Base-by-base conservation (phyloP, 1,140 invertebrate species). In the Aleiodes sp. region DNA sequence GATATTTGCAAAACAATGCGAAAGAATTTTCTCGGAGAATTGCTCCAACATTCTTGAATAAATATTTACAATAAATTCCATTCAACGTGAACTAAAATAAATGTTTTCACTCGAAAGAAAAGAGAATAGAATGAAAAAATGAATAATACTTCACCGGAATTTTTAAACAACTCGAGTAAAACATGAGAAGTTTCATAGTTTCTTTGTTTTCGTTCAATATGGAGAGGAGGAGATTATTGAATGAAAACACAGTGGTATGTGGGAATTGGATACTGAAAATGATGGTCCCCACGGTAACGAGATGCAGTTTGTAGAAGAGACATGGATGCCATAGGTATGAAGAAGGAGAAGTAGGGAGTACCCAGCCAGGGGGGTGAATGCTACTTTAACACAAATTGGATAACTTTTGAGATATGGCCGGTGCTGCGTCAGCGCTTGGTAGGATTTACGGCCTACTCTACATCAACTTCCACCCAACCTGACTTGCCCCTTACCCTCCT, bases 381-480 rank as follows among this genome's bases (percentile, higher is more conserved):
- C 78, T 81, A 83, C 82, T 83, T 81, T 82, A 83, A 83, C 78
- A 78, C 80, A 83, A 84, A 84, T 84, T 83, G 80, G 80, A 84
- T 83, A 84, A 84, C 82, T 84, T 82, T 83, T 83, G 80, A 84
- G 81, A 84, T 82, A 84, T 80, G 77, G 77, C 73, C 75, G 73
- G 68, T 71, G 78, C 81, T 78, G 80, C 73, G 78, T 83, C 83
- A 83, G 79, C 81, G 76, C 77, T 24, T 56, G 65, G 70, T 71
- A 80, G 70, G 76, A 83, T 83, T 83, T 83, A 83, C 80, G 73
- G 78, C 74, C 80, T 77, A 84, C 76, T 80, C 76, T 80, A 76
- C 76, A 80, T 81, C 74, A 79, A 70, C 71, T 72, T 62, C 60
- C 63, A 73, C 63, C 14, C 70, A 37, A 43, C 68, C 33, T 46